A percentile compares a stretch with the other conserved stretches of the same genome.
phyloP scores from a whole-genome alignment of 64 coral and sea anemone species.

The Acropora tenuis region DNA sequence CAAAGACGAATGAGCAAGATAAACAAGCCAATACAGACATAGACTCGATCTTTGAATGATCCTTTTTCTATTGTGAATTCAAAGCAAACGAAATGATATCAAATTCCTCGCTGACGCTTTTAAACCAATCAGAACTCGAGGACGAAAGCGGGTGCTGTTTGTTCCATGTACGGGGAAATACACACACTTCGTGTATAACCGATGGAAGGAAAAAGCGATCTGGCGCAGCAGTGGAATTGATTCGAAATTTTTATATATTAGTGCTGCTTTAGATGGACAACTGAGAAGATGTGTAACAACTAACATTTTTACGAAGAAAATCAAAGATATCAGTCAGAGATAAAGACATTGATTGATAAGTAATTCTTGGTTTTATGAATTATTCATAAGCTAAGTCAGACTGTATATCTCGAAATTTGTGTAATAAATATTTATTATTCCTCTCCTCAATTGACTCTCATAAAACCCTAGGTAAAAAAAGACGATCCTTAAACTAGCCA shows the following conservation, averaged over 20 bases:
- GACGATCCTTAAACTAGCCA: too few relatives aligned
- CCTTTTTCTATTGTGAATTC: background rate
- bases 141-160: background rate
- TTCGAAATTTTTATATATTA: background rate
- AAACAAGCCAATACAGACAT: background rate
- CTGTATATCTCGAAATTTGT: too few relatives aligned
- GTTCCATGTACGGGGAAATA: background rate
- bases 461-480: too few relatives aligned
- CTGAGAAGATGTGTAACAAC: background rate
- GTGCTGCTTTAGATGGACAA: background rate
- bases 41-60: slow-evolving; percentile 24
- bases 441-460: too few relatives aligned
- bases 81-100: background rate
- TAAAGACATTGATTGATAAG: too few relatives aligned
- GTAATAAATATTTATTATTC: too few relatives aligned
- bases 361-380: too few relatives aligned
- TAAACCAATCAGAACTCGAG: background rate
- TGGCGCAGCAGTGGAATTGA: too few relatives aligned
- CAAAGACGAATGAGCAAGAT: background rate
- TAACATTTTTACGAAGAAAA: too few relatives aligned
- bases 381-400: too few relatives aligned
- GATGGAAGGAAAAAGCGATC: background rate
- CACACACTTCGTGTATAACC: background rate
- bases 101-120: background rate
- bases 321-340: too few relatives aligned